A percentile compares a stretch with the other conserved stretches of the same genome.
Conservation (phyloP, 37 sponge, comb jelly and placozoan species). For the Theonella swinhoei region DNA sequence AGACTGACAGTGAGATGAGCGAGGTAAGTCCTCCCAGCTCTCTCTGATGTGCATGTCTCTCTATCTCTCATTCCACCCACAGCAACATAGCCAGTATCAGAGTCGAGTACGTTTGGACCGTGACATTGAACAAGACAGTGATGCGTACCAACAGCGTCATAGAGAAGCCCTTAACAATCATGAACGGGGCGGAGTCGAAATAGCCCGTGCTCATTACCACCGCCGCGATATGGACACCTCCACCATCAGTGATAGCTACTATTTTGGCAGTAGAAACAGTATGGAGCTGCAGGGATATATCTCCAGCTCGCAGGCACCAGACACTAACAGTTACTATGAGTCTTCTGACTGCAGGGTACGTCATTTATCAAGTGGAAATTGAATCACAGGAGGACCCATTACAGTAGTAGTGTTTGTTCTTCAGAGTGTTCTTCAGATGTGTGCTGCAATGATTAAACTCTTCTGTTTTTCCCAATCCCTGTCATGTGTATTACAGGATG, state of each 20-base stretch:
- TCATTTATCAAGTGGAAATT: not conserved
- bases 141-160: not conserved
- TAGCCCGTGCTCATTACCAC: not conserved
- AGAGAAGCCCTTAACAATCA: not conserved
- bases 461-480: too few relatives aligned
- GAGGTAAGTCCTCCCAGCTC: not conserved
- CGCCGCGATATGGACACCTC: not conserved
- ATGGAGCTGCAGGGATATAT: constrained; percentile 21
- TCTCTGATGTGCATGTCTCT: not conserved
- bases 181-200: not conserved
- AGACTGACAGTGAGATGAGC: constrained; percentile 5
- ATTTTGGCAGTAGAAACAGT: constrained; percentile 35
- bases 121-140: too few relatives aligned
- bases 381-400: too few relatives aligned
- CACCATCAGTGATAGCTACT: not conserved
- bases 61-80: not conserved
- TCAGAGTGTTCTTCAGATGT: not conserved
- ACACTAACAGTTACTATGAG: constrained; percentile 37
- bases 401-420: not conserved
- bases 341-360: constrained; percentile 40
- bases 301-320: constrained; percentile 36
- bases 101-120: not conserved
- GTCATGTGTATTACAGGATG: constrained; percentile 11
- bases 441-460: not conserved
- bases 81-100: not conserved